Percentiles rank a stretch among this genome's conserved stretches.
These are phyloP conservation scores for Poecile atricapillus DNA, from an alignment of 2,113 vertebrate genomes.

Conservation along the genomic window DNA sequence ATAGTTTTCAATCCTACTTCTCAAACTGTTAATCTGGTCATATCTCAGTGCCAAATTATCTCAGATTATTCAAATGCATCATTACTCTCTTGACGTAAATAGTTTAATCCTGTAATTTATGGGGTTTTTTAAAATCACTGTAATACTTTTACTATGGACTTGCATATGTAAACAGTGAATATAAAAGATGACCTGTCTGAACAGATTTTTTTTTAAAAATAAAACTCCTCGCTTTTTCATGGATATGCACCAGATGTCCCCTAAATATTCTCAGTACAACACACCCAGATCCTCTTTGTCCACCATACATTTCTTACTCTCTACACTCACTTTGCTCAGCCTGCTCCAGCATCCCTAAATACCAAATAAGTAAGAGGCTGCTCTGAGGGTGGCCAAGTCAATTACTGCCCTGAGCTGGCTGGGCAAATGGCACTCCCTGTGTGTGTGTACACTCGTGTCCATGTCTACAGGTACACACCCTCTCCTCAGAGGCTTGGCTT, in stretches of 20 bases:
- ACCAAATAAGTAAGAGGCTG: neutral
- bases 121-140: neutral
- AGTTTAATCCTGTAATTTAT: neutral
- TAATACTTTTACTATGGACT: neutral
- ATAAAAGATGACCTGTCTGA: neutral
- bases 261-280: neutral
- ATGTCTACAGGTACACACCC: too few relatives aligned
- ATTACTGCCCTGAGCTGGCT: neutral
- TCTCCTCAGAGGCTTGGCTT: neutral
- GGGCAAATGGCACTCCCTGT: neutral
- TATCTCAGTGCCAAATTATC: neutral
- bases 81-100: neutral
- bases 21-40: neutral
- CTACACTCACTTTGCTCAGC: neutral
- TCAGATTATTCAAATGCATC: neutral
- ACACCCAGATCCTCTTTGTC: neutral
- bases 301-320: neutral
- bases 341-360: neutral
- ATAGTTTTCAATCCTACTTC: neutral
- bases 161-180: neutral
- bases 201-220: neutral
- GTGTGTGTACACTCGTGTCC: rapidly evolving
- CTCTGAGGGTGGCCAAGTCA: neutral
- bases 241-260: neutral
- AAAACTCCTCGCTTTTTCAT: neutral